Conservation (phyloP, 2,113 vertebrate species). For the Cynoglossus semilaevis region DNA sequence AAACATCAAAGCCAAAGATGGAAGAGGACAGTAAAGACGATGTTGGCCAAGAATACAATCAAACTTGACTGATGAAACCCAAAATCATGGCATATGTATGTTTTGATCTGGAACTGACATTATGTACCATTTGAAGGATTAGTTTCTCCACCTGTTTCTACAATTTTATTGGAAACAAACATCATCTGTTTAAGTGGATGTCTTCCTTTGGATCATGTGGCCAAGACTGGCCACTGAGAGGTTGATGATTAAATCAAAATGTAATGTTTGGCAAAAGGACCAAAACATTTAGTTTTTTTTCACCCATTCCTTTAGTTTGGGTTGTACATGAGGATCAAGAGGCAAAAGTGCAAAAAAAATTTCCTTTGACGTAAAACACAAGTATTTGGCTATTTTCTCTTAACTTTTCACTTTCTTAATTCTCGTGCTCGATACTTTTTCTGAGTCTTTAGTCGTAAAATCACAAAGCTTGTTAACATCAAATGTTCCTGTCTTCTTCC, state of each 20-base stretch:
- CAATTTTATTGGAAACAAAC: constrained; percentile 56
- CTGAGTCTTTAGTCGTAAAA: constrained; percentile 14
- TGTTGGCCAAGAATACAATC: constrained; percentile 55
- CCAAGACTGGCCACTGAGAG: constrained; percentile 30
- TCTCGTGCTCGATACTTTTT: background rate
- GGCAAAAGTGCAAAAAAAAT: constrained; percentile 31
- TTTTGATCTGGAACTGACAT: constrained; percentile 52
- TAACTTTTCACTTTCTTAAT: constrained; percentile 2
- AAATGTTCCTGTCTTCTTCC: constrained; percentile 13
- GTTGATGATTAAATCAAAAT: constrained; percentile 51
- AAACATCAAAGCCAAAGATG: constrained; percentile 38
- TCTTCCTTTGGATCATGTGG: constrained; percentile 40
- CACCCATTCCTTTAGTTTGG: constrained; percentile 29
- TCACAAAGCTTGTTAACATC: constrained; percentile 27
- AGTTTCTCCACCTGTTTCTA: constrained; percentile 15
- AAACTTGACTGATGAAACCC: constrained; percentile 48
- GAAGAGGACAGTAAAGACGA: constrained; percentile 42
- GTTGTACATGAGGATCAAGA: constrained; percentile 29
- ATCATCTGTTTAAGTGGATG: constrained; percentile 52
- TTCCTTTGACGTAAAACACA: constrained; percentile 10
- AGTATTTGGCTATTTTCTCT: background rate
- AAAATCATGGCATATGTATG: constrained; percentile 39
- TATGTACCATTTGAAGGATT: constrained; percentile 28
- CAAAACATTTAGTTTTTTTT: constrained; percentile 26
- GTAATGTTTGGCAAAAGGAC: constrained; percentile 60